Conservation (phyloP, 2,888 invertebrate species). For the Pollenia labialis region DNA sequence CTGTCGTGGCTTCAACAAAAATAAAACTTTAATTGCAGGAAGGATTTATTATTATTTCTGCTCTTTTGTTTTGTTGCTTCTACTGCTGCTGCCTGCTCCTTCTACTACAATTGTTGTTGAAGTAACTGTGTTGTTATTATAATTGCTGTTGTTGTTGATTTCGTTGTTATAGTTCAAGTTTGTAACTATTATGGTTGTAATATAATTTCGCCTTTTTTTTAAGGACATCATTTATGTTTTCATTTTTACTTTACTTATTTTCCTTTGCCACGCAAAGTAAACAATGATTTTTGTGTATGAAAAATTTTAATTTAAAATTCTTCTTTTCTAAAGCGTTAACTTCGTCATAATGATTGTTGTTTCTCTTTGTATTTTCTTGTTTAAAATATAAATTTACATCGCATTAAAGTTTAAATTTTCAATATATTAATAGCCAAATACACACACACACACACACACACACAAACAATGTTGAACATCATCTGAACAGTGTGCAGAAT, state of each 20-base stretch:
- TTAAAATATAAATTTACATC: constrained; percentile 29
- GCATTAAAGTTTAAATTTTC: constrained; percentile 40
- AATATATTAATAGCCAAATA: neutral
- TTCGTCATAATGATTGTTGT: neutral
- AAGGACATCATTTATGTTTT: constrained; percentile 39
- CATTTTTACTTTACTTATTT: neutral
- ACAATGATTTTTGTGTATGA: neutral
- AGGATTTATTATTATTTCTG: constrained; percentile 52
- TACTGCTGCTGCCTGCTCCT: neutral
- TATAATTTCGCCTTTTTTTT: constrained; percentile 19
- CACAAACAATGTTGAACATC: neutral
- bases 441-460: neutral
- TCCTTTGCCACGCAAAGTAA: neutral
- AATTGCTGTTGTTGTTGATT: constrained; percentile 8
- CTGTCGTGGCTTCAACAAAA: neutral
- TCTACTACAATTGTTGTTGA: constrained; percentile 4
- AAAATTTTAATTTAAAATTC: constrained; percentile 32
- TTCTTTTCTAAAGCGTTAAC: neutral
- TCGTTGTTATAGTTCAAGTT: constrained; percentile 51
- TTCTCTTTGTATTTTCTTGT: neutral
- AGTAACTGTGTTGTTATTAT: neutral
- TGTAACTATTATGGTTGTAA: constrained; percentile 41
- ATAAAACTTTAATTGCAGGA: constrained; percentile 61
- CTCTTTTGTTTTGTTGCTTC: constrained; percentile 18
- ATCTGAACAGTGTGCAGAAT: neutral